Evolutionary conservation across 2,888 invertebrate genomes (phyloP).

Genomic region (Poecilobothrus nobilitatus): DNA sequence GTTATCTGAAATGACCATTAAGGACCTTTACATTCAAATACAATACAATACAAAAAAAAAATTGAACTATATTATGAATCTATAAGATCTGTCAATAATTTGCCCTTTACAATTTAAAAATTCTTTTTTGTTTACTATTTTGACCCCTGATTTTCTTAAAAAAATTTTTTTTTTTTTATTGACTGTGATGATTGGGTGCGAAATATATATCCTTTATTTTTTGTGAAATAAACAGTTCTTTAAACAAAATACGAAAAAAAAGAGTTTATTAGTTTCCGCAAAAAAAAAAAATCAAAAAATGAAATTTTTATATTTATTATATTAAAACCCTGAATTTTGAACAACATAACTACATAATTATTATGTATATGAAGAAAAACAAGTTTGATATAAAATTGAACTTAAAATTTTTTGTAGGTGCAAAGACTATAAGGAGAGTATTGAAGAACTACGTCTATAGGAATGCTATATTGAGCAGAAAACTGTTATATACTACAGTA

Average conservation of each 20-base stretch:
- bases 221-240: not conserved
- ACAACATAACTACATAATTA: no score
- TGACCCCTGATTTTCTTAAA: not conserved
- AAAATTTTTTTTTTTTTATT: not conserved
- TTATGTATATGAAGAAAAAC: no score
- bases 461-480: no score
- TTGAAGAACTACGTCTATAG: no score
- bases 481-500: no score
- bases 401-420: no score
- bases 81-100: not conserved
- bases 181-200: not conserved
- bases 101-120: not conserved
- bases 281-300: not conserved
- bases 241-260: not conserved
- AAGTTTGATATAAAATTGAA: no score
- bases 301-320: not conserved
- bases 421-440: no score
- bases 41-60: no score
- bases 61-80: not conserved
- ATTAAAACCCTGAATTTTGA: no score
- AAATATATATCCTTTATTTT: not conserved
- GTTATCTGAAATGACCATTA: constrained; percentile 1
- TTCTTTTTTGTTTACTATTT: not conserved
- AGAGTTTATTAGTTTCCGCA: not conserved
- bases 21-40: not conserved